These are phyloP conservation scores for Palythoa grandiflora DNA, from an alignment of 92 coral and sea anemone species.

Conservation along the genomic window DNA sequence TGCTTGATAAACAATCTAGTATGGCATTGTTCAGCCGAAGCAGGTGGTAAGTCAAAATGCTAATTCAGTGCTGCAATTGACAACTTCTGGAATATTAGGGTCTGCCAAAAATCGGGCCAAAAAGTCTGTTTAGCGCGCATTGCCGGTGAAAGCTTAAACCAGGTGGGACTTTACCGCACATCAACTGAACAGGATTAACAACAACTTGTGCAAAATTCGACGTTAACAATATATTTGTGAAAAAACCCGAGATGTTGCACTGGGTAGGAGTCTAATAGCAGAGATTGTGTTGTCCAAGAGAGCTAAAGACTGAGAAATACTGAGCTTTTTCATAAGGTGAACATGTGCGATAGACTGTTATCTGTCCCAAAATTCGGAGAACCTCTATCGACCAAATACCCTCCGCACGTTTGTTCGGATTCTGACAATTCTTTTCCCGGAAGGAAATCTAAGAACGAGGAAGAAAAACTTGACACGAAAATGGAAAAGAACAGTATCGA, in stretches of 20 bases:
- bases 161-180: slow-evolving; percentile 62
- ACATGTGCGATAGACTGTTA: slow-evolving; percentile 64
- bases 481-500: slow-evolving; percentile 11
- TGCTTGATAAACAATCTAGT: slow-evolving; percentile 85
- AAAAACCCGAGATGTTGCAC: neutral
- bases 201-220: neutral
- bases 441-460: slow-evolving; percentile 22
- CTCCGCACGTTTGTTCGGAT: slow-evolving; percentile 17
- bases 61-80: slow-evolving; percentile 73
- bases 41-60: slow-evolving; percentile 91
- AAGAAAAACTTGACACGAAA: neutral
- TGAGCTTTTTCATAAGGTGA: neutral
- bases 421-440: slow-evolving; percentile 29
- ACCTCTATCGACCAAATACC: slow-evolving; percentile 44
- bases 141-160: slow-evolving; percentile 51
- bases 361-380: slow-evolving; percentile 62
- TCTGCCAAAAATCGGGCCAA: slow-evolving; percentile 56
- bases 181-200: neutral
- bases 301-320: slow-evolving; percentile 24
- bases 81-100: slow-evolving; percentile 73
- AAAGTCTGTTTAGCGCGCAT: slow-evolving; percentile 55
- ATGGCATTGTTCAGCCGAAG: slow-evolving; percentile 66
- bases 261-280: neutral
- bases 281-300: slow-evolving; percentile 42
- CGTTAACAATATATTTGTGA: neutral